phyloP scores from a whole-genome alignment of 2,888 invertebrate genomes.

The Agrochola litura region DNA sequence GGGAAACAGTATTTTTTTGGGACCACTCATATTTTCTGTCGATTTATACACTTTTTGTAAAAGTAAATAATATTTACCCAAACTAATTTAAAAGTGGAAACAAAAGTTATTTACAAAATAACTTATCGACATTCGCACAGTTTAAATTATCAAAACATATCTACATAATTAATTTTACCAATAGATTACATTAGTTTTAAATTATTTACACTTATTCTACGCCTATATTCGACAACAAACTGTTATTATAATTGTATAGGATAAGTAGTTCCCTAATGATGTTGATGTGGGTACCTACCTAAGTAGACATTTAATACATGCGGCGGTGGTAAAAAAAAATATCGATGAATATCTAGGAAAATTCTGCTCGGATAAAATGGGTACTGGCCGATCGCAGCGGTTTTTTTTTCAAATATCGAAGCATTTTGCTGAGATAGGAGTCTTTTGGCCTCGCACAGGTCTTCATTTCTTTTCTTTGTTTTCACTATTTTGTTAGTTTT shows the following conservation, averaged over 20 bases:
- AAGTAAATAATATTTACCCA: background rate
- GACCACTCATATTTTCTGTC: conserved; percentile 5
- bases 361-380: conserved; percentile 1
- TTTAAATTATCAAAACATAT: conserved; percentile 61
- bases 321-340: conserved; percentile 56
- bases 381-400: too few relatives aligned
- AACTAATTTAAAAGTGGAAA: conserved; percentile 28
- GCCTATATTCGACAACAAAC: conserved; percentile 42
- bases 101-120: conserved; percentile 64
- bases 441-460: too few relatives aligned
- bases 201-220: conserved; percentile 64
- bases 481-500: too few relatives aligned
- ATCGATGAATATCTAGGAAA: conserved; percentile 35
- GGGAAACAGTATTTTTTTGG: background rate
- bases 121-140: conserved; percentile 48
- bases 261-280: conserved; percentile 15
- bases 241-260: conserved; percentile 47
- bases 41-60: conserved; percentile 9
- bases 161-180: conserved; percentile 41
- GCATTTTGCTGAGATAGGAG: too few relatives aligned
- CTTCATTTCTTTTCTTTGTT: too few relatives aligned
- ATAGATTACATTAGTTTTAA: conserved; percentile 56
- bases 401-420: too few relatives aligned
- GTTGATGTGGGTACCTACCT: background rate
- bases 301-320: conserved; percentile 37